Conservation (phyloP, 2,888 invertebrate genomes). For the Amphipoea oculea region DNA sequence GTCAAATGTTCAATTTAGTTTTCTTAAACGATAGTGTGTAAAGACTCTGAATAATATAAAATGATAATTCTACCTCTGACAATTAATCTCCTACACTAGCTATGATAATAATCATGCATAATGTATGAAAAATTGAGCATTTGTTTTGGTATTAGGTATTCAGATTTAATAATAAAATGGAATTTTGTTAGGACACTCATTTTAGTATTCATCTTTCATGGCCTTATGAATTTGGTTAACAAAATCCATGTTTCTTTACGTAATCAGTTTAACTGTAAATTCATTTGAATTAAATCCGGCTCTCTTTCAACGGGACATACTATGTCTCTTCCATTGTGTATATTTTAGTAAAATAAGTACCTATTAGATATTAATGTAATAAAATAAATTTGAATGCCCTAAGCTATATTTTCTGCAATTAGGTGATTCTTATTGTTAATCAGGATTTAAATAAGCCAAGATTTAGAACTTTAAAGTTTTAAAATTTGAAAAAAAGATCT, state of each 20-base stretch:
- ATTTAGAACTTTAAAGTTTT: neutral
- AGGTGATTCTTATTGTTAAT: no score
- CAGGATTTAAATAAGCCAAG: neutral
- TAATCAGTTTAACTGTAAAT: neutral
- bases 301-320: neutral
- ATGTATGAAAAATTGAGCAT: constrained; percentile 43
- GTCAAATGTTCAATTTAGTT: neutral
- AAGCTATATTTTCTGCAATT: no score
- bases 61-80: constrained; percentile 52
- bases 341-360: no score
- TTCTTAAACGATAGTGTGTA: constrained; percentile 45
- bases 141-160: constrained; percentile 36
- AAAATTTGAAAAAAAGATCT: neutral
- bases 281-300: neutral
- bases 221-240: neutral
- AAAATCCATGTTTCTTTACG: neutral
- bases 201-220: neutral
- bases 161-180: neutral
- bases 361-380: no score
- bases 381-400: no score
- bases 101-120: constrained; percentile 54
- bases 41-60: constrained; percentile 29
- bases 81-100: constrained; percentile 49
- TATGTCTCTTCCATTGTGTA: neutral
- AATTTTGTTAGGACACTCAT: neutral